These are phyloP conservation scores for Caenorhabditis sp. DNA, from an alignment of 2,888 invertebrate species.

Conservation along the genomic window DNA sequence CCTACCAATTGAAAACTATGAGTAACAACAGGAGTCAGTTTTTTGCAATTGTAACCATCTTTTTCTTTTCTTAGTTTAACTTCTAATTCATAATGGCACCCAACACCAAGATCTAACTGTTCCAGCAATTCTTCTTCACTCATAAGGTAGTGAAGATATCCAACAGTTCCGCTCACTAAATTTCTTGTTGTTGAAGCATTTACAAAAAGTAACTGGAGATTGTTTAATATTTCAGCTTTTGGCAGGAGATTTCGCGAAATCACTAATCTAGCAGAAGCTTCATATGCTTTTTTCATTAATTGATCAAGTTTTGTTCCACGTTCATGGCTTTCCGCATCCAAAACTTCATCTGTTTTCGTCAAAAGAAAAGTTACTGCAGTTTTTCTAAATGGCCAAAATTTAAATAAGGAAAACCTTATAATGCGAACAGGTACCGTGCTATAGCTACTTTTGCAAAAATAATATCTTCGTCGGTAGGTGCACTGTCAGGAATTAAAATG, in stretches of 20 bases:
- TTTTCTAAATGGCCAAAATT: slow-evolving; percentile 55
- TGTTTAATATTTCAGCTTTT: slow-evolving; percentile 67
- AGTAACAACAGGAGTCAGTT: slow-evolving; percentile 22
- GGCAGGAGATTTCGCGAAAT: slow-evolving; percentile 59
- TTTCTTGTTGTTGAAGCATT: slow-evolving; percentile 66
- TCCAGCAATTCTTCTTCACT: slow-evolving; percentile 69
- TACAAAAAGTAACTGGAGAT: slow-evolving; percentile 63
- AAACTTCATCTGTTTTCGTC: slow-evolving; percentile 72
- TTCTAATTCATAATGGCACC: slow-evolving; percentile 72
- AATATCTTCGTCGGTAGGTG: slow-evolving; percentile 73
- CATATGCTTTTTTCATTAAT: slow-evolving; percentile 65
- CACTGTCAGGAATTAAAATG: slow-evolving; percentile 71
- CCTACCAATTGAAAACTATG: slow-evolving; percentile 46
- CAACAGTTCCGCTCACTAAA: slow-evolving; percentile 69
- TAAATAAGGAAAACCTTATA: too few relatives aligned
- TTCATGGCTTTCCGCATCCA: slow-evolving; percentile 72
- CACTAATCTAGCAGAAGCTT: slow-evolving; percentile 64
- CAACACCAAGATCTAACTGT: slow-evolving; percentile 62
- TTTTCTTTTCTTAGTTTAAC: slow-evolving; percentile 58
- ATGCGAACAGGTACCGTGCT: too few relatives aligned
- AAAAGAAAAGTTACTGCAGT: slow-evolving; percentile 67
- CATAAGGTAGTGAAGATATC: slow-evolving; percentile 71
- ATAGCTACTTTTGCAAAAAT: slow-evolving; percentile 56
- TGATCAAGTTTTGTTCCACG: slow-evolving; percentile 59
- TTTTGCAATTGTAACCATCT: slow-evolving; percentile 3